Evolutionary conservation across 1,140 invertebrate species (phyloP), one percentile per base, ranked within the genome.

Genomic region (Drosophila kanapiae): DNA sequence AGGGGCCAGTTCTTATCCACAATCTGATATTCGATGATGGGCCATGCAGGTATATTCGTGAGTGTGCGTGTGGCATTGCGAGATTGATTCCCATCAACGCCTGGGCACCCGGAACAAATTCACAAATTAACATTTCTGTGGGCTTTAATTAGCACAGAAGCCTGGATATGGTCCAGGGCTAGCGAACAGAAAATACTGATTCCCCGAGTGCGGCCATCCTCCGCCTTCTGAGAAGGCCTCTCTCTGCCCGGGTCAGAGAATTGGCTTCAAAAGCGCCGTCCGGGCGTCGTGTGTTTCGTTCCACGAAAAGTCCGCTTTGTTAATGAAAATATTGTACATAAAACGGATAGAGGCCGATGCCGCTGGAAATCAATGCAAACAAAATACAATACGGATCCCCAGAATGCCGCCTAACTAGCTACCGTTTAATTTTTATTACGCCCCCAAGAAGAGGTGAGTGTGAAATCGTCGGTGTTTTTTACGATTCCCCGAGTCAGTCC

Each of bases 381-480:
- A 77, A 56, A 56, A 75, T 67, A 40, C 68, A 37, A 71, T 51
- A 16, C 63, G 70, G 59, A 64, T 79, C 67, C 76, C 76, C 59
- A 62, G 75, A 87, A 90, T 85, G 60, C 63, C 71, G 67, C 78
- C 85, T 88, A 88, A 90, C 85, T 90, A 90, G 85, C 85, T 90
- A 90, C 85, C 85, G 85, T 90, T 90, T 90, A 90, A 90, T 90
- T 90, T 87, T 90, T 90, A 90, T 90, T 85, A 80, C 79, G 76
- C 69, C 56, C 69, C 75, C 51, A 75, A 23, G 23, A 64, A 68
- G 64, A 71, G 78, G 69, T 59, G 70, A 81, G 84, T 88, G 84
- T 90, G 85, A 90, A 90, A 76, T 85, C 76, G 70, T 68, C 84
- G 84, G 84, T 60, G 60, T 70, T 78, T 87, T 87, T 90, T 88